Evolutionary conservation across 2,888 invertebrate species (phyloP), one percentile per base, ranked within the genome.

Genomic region (Cylindroiulus punctatus): DNA sequence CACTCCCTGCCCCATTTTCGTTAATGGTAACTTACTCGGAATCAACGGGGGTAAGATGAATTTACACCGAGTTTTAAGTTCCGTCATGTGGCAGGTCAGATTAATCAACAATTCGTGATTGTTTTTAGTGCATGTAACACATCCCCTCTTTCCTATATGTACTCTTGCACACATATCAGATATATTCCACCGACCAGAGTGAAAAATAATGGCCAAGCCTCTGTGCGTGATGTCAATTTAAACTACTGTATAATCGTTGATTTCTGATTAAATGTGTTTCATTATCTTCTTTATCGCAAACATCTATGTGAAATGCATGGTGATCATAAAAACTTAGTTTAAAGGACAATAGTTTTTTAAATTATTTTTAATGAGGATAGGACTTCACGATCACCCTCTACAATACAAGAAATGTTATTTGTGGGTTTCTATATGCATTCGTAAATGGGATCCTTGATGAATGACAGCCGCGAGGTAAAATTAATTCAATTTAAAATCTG

Each of bases 71-170:
- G 30, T 17, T 30, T 12, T 0, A n/a, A 76, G 12, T 30, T 26
- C 76, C 26, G 76, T 76, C 30, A 76, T 76, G 30, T 14, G 22
- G 26, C 65, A 65, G 12, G 26, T 32, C 30, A 76, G 30, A 76
- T 32, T 30, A 76, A 26, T 76, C 10, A 30, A 14, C 76, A 76
- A 32, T n/a, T 32, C 14, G 14, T 32, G 76, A 32, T 32, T 30
- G 17, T 17, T 26, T 76, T 76, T 32, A 76, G 76, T 30, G 76
- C 76, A 76, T 76, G 12, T 76, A 14, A 76, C 76, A 76, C 76
- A 76, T 76, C 26, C 76, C 12, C 26, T 17, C 17, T 12, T n/a
- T 32, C 30, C 17, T n/a, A 52, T 22, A 5, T 19, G 30, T 76
- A 76, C n/a, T 65, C 65, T 65, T 26, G 65, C 7, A 65, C 26